Evolutionary conservation across 2,888 invertebrate species (phyloP).

Genomic region (Drosophila helvetica): DNA sequence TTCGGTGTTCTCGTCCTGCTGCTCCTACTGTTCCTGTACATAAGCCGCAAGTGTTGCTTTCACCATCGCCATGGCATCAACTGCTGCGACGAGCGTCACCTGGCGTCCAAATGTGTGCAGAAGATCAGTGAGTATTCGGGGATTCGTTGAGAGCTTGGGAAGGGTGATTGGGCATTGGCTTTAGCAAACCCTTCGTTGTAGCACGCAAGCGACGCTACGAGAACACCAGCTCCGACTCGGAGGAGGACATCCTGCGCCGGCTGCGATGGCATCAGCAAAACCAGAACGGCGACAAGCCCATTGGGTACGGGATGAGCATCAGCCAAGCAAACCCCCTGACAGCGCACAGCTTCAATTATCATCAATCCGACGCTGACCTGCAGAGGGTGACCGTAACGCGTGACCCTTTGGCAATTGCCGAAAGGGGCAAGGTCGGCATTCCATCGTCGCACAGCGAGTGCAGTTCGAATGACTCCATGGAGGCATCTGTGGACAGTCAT

Average conservation of each 20-base stretch:
- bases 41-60: slow-evolving; percentile 91
- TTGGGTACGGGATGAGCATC: slow-evolving; percentile 81
- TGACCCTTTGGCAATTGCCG: slow-evolving; percentile 83
- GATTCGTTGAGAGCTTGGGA: no score
- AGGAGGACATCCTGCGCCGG: slow-evolving; percentile 88
- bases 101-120: slow-evolving; percentile 83
- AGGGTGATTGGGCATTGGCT: neutral
- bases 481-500: slow-evolving; percentile 83
- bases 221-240: slow-evolving; percentile 89
- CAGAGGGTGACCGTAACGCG: slow-evolving; percentile 83
- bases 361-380: slow-evolving; percentile 81
- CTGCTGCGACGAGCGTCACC: slow-evolving; percentile 86
- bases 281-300: slow-evolving; percentile 77
- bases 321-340: slow-evolving; percentile 79
- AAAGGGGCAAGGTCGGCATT: slow-evolving; percentile 84
- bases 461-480: slow-evolving; percentile 84
- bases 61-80: slow-evolving; percentile 86
- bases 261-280: slow-evolving; percentile 85
- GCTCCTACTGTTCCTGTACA: slow-evolving; percentile 93
- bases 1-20: slow-evolving; percentile 92
- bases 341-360: slow-evolving; percentile 81
- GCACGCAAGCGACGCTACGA: slow-evolving; percentile 83
- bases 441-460: slow-evolving; percentile 84
- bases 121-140: slow-evolving; percentile 81
- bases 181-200: slow-evolving; percentile 30